phyloP scores from a whole-genome alignment of 2,797 vertebrate genomes.

The Rhynchotus rufescens region DNA sequence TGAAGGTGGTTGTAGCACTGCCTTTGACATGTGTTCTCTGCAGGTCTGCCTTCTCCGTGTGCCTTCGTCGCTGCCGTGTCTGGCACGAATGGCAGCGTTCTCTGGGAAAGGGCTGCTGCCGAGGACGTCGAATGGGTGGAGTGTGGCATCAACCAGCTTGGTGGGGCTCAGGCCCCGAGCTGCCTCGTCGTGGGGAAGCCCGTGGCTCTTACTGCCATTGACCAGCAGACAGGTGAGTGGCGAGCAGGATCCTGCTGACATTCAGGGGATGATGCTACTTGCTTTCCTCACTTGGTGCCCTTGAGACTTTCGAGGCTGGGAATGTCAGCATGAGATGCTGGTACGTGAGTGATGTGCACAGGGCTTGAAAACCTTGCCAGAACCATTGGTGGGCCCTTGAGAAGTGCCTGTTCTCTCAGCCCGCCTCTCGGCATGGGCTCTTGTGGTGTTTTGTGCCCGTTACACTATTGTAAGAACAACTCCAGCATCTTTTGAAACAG shows the following conservation, averaged over 20 bases:
- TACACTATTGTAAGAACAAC: background rate
- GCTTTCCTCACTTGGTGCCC: background rate
- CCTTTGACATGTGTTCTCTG: background rate
- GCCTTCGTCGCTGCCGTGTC: constrained; percentile 85
- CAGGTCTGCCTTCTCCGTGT: constrained; percentile 87
- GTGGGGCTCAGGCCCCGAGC: constrained; percentile 25
- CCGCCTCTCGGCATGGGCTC: background rate
- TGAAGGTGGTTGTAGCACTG: background rate
- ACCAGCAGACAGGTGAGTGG: constrained; percentile 80
- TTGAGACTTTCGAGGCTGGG: background rate
- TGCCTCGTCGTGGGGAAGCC: constrained; percentile 84
- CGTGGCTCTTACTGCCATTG: constrained; percentile 75
- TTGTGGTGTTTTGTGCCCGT: background rate
- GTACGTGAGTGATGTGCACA: background rate
- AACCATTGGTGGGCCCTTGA: rapidly evolving
- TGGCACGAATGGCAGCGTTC: constrained; percentile 84
- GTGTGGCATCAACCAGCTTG: constrained; percentile 77
- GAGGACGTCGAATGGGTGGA: constrained; percentile 84
- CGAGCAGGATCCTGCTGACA: background rate
- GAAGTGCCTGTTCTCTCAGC: background rate
- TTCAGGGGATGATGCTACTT: rapidly evolving
- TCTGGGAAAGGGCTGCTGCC: constrained; percentile 85
- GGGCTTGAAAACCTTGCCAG: background rate
- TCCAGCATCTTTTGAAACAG: background rate
- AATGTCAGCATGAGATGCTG: rapidly evolving